Percentiles rank a stretch among this genome's conserved stretches.
phyloP scores from a whole-genome alignment of 2,888 invertebrate species.

The Stegophylla sp. region DNA sequence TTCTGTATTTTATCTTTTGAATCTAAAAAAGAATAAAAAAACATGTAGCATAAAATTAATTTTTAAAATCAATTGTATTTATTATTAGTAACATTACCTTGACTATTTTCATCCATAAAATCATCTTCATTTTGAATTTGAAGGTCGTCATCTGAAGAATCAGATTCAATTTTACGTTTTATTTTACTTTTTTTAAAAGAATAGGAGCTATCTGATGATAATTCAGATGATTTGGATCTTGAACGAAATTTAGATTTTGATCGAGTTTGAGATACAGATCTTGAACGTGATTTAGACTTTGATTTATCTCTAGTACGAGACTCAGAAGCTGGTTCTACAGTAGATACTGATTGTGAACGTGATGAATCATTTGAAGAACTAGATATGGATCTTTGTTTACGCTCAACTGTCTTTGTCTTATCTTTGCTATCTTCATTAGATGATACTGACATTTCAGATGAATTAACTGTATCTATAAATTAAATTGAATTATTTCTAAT shows the following conservation, averaged over 20 bases:
- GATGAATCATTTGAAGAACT: constrained; percentile 56
- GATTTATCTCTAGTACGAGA: constrained; percentile 62
- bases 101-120: constrained; percentile 60
- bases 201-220: constrained; percentile 60
- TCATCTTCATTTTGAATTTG: background rate
- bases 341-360: constrained; percentile 62
- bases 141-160: constrained; percentile 63
- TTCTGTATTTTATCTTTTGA: constrained; percentile 41
- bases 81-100: constrained; percentile 25
- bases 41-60: background rate
- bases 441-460: background rate
- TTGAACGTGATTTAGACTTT: constrained; percentile 59
- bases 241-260: constrained; percentile 62
- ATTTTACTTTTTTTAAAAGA: constrained; percentile 63
- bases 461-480: constrained; percentile 23
- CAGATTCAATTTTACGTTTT: constrained; percentile 62
- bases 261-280: constrained; percentile 61
- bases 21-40: constrained; percentile 32
- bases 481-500: background rate
- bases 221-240: constrained; percentile 61
- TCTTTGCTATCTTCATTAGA: constrained; percentile 1
- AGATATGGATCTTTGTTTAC: constrained; percentile 62
- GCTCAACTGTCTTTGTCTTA: constrained; percentile 54
- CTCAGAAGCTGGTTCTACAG: constrained; percentile 62
- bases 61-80: background rate